phyloP scores from a whole-genome alignment of 1,140 invertebrate genomes.

The Pectinophora gossypiella region DNA sequence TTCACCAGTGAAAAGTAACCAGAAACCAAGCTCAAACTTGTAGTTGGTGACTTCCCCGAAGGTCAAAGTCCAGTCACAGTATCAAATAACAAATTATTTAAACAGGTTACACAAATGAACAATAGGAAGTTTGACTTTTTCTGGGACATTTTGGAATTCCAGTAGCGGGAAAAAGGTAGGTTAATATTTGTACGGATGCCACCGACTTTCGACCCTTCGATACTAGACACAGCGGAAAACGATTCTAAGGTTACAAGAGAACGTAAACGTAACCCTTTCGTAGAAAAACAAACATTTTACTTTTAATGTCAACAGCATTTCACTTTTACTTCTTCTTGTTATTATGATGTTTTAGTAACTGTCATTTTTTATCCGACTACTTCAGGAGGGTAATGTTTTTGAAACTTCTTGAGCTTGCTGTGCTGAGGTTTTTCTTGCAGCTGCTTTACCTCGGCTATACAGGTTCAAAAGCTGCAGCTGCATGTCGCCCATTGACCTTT shows the following conservation, averaged over 20 bases:
- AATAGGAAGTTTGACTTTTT: conserved; percentile 3
- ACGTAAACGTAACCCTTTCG: conserved; percentile 52
- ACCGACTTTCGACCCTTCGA: conserved; percentile 55
- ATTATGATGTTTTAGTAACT: too few relatives aligned
- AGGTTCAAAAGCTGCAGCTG: too few relatives aligned
- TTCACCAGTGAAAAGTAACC: too few relatives aligned
- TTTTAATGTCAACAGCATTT: conserved; percentile 35
- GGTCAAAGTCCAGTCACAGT: not conserved
- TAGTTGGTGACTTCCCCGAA: too few relatives aligned
- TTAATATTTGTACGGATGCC: conserved; percentile 53
- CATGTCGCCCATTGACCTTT: too few relatives aligned
- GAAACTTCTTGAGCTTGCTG: too few relatives aligned
- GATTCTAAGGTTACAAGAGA: conserved; percentile 45
- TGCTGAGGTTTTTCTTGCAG: too few relatives aligned
- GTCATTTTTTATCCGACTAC: too few relatives aligned
- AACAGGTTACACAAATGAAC: conserved; percentile 2
- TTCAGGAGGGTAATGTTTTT: too few relatives aligned
- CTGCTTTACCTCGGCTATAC: too few relatives aligned
- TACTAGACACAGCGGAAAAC: conserved; percentile 48
- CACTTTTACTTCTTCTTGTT: conserved; percentile 33
- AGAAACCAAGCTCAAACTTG: too few relatives aligned
- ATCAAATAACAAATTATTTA: not conserved
- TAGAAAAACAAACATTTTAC: conserved; percentile 46
- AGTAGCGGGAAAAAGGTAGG: conserved; percentile 39
- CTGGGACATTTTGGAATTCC: conserved; percentile 28